A percentile compares a stretch with the other conserved stretches of the same genome.
These are phyloP conservation scores for Rousettus madagascariensis DNA, from an alignment of 2,797 vertebrate species.

Conservation along the genomic window DNA sequence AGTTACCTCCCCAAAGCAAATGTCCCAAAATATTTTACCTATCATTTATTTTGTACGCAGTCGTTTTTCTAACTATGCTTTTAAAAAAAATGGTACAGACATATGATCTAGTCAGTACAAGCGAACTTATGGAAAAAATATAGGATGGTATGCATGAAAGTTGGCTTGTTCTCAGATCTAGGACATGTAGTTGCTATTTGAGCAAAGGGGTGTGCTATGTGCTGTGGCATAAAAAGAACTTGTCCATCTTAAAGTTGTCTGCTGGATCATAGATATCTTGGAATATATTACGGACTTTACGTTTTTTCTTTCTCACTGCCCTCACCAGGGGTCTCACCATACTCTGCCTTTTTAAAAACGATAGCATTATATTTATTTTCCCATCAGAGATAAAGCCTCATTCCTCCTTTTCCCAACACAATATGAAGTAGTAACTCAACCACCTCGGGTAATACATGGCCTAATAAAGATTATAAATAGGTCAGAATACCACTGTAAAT, in stretches of 20 bases:
- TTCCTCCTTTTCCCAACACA: not conserved
- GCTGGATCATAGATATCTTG: not conserved
- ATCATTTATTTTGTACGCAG: not conserved
- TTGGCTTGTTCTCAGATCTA: not conserved
- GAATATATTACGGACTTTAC: not conserved
- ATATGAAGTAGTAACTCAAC: not conserved
- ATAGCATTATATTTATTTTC: not conserved
- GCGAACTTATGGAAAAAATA: not conserved
- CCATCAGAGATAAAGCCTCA: not conserved
- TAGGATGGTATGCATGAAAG: not conserved
- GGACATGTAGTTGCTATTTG: not conserved
- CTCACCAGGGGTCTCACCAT: not conserved
- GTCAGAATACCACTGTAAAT: not conserved
- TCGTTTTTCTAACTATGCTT: not conserved
- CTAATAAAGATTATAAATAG: not conserved
- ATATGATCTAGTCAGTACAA: not conserved
- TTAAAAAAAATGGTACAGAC: not conserved
- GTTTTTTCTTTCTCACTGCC: not conserved
- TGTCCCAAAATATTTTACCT: not conserved
- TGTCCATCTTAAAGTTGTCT: not conserved
- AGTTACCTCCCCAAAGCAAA: not conserved
- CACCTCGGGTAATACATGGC: not conserved
- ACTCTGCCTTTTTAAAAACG: not conserved
- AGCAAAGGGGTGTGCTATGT: not conserved
- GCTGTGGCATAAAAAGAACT: not conserved